Conservation (phyloP, 2,888 invertebrate species). For the Petrolisthes manimaculis region DNA sequence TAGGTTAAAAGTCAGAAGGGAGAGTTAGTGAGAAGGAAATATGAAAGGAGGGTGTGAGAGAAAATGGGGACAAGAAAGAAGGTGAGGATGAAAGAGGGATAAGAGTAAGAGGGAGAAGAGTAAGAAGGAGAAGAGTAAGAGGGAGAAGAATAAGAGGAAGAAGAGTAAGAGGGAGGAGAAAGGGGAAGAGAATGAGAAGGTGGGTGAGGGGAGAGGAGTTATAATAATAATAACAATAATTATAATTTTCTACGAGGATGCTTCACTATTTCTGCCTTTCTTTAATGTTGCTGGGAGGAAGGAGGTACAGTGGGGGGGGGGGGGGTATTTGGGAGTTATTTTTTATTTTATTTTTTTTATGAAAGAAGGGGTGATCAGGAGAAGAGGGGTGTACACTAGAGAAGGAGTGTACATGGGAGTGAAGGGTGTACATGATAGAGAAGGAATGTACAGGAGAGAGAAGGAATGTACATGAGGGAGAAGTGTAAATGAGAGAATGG, state of each 20-base stretch:
- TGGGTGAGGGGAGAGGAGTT: no score
- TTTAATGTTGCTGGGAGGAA: no score
- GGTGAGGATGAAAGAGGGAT: background rate
- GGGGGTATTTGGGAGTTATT: no score
- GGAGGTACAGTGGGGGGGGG: background rate
- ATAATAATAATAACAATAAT: no score
- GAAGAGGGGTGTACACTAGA: no score
- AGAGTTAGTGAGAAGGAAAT: background rate
- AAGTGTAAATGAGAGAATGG: background rate
- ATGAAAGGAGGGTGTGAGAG: background rate
- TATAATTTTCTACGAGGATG: no score
- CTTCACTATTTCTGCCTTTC: no score
- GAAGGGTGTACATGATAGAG: background rate
- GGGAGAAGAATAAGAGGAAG: background rate
- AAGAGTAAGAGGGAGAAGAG: background rate
- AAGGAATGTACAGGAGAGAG: background rate
- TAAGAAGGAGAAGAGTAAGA: background rate
- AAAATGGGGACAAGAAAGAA: background rate
- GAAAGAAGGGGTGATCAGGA: no score
- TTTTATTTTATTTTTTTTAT: no score
- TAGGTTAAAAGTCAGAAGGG: background rate
- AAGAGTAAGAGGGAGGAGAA: background rate
- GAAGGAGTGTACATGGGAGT: no score
- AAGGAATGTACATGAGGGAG: background rate
- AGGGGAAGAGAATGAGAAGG: constrained; percentile 9